Evolutionary conservation across 1,140 invertebrate genomes (phyloP).

Genomic region (Rhizoglyphus robini): DNA sequence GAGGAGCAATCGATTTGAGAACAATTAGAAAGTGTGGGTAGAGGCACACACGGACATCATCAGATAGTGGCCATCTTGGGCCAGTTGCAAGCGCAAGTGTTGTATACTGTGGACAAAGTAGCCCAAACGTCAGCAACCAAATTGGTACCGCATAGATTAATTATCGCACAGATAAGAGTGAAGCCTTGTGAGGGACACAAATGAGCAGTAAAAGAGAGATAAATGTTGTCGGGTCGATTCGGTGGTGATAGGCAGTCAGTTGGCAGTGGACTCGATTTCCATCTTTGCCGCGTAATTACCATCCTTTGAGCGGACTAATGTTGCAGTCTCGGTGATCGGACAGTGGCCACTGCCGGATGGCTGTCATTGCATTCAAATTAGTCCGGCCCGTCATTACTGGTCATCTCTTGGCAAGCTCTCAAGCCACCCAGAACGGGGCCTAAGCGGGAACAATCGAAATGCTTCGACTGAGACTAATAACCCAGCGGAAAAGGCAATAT

Average conservation of each 20-base stretch:
- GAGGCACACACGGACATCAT: too few species aligned
- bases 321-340: background rate
- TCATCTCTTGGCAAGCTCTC: background rate
- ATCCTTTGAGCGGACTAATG: background rate
- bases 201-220: background rate
- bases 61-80: too few species aligned
- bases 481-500: background rate
- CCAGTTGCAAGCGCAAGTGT: too few species aligned
- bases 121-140: too few species aligned
- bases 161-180: too few species aligned
- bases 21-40: too few species aligned
- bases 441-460: too few species aligned
- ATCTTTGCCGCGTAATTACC: conserved; percentile 14
- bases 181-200: background rate
- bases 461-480: too few species aligned
- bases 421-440: background rate
- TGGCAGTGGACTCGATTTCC: background rate
- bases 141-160: too few species aligned
- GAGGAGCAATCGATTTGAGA: too few species aligned
- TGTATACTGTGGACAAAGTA: too few species aligned
- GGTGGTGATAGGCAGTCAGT: background rate
- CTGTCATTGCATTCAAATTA: conserved; percentile 14
- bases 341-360: conserved; percentile 6
- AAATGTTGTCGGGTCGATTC: too few species aligned
- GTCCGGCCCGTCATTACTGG: background rate